Evolutionary conservation across 2,113 vertebrate species (phyloP).

Genomic region (Rostratula benghalensis): DNA sequence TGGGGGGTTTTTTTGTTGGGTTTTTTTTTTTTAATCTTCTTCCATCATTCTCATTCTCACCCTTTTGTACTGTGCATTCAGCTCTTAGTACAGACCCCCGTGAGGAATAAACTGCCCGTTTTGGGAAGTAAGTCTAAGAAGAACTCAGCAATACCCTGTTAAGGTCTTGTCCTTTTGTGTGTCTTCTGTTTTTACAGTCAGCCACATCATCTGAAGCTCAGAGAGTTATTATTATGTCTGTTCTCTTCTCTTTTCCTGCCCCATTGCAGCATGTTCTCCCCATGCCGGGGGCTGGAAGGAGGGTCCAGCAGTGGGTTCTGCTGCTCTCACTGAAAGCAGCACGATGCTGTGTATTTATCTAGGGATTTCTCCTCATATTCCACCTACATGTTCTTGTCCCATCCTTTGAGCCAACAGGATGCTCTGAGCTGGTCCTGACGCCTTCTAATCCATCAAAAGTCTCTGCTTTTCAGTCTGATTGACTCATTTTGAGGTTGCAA

Average conservation of each 20-base stretch:
- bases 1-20: too few relatives aligned
- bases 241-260: neutral
- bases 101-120: neutral
- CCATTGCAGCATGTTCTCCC: neutral
- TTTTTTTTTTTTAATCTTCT: neutral
- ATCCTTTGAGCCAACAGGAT: accelerated
- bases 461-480: neutral
- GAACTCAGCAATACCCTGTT: neutral
- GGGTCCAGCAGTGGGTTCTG: neutral
- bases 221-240: accelerated
- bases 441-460: neutral
- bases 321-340: neutral
- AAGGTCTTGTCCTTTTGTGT: neutral
- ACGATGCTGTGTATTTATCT: neutral
- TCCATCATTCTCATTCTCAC: neutral
- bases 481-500: accelerated
- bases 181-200: neutral
- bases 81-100: neutral
- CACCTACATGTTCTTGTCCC: accelerated
- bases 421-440: neutral
- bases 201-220: neutral
- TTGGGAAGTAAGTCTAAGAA: neutral
- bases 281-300: accelerated
- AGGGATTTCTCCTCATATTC: neutral
- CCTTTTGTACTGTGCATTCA: accelerated